These are phyloP conservation scores for Melanostigma gelatinosum DNA, from an alignment of 2,113 vertebrate species.

Conservation along the genomic window DNA sequence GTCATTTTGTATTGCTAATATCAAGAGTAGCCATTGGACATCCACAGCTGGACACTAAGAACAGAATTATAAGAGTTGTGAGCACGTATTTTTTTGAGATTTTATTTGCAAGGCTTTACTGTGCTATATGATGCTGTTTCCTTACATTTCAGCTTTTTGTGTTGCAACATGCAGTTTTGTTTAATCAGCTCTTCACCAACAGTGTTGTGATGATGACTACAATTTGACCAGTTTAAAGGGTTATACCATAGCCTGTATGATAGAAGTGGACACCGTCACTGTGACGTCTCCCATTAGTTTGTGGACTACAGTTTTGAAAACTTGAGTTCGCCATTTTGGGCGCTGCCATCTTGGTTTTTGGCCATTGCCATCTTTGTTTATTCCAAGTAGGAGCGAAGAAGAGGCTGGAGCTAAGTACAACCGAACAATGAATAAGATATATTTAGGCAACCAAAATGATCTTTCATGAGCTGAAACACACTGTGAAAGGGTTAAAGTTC, in stretches of 20 bases:
- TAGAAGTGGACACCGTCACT: too few relatives aligned
- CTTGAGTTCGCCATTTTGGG: too few relatives aligned
- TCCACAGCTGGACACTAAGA: constrained; percentile 13
- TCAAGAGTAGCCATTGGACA: constrained; percentile 52
- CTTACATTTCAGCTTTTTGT: neutral
- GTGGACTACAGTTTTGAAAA: too few relatives aligned
- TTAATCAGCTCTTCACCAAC: neutral
- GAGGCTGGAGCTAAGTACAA: too few relatives aligned
- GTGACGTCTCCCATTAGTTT: too few relatives aligned
- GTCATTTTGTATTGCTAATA: constrained; percentile 40
- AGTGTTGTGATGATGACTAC: neutral
- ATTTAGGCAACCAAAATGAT: neutral
- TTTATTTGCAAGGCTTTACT: neutral
- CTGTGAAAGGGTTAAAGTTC: neutral
- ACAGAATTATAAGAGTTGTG: constrained; percentile 8
- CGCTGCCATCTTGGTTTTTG: neutral
- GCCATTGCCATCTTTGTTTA: too few relatives aligned
- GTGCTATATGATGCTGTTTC: neutral
- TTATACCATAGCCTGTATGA: neutral
- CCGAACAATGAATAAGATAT: too few relatives aligned
- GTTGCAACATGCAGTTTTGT: neutral
- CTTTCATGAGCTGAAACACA: neutral
- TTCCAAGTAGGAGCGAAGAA: too few relatives aligned
- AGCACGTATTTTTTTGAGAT: constrained; percentile 2
- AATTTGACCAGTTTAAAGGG: neutral